Evolutionary conservation across 2,797 vertebrate species (phyloP).

Genomic region (Dendrocincla tyrannina): DNA sequence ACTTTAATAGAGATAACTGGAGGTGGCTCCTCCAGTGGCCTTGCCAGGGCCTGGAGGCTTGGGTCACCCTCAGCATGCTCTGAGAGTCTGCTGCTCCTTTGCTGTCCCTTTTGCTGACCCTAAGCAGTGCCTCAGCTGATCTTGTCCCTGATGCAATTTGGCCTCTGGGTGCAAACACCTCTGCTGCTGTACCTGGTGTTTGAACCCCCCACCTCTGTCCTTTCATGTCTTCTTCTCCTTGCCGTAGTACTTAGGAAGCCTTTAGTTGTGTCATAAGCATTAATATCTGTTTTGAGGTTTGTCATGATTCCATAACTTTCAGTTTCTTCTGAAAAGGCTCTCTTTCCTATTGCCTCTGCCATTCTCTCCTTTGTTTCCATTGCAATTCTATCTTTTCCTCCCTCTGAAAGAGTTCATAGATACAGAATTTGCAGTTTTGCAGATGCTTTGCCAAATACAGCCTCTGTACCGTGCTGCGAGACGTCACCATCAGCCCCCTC

Average conservation of each 20-base stretch:
- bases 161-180: not conserved
- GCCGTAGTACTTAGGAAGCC: not conserved
- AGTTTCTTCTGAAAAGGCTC: not conserved
- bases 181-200: not conserved
- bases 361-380: not conserved
- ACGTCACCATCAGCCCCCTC: slow-evolving; percentile 52
- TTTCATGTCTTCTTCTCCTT: not conserved
- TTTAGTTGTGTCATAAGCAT: not conserved
- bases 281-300: not conserved
- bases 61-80: not conserved
- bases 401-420: not conserved
- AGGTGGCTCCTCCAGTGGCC: not conserved
- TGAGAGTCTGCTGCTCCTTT: not conserved
- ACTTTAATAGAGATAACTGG: not conserved
- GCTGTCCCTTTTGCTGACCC: not conserved
- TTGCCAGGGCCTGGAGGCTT: not conserved
- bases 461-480: not conserved
- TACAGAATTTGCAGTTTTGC: not conserved
- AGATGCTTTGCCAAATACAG: slow-evolving; percentile 34
- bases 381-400: not conserved
- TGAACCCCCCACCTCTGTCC: not conserved
- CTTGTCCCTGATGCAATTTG: not conserved
- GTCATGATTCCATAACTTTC: not conserved
- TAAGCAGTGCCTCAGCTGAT: not conserved
- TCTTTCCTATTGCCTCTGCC: not conserved